phyloP scores from a whole-genome alignment of 2,797 vertebrate genomes.

The Acipenser oxyrinchus region DNA sequence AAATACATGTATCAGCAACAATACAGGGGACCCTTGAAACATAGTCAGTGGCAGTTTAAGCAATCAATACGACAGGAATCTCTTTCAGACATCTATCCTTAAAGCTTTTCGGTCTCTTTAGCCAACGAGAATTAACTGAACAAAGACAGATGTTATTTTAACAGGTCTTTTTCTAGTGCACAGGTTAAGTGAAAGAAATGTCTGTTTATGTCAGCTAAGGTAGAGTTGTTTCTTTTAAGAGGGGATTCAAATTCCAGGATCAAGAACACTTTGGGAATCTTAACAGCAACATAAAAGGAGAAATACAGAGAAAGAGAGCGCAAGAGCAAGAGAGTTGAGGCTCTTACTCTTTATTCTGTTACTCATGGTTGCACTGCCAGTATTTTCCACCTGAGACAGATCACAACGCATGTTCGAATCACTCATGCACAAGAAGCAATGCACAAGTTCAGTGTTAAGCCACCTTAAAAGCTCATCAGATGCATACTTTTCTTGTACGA shows the following conservation, averaged over 20 bases:
- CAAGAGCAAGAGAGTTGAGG: slow-evolving; percentile 32
- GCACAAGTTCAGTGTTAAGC: slow-evolving; percentile 89
- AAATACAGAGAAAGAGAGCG: slow-evolving; percentile 39
- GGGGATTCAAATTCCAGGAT: slow-evolving; percentile 45
- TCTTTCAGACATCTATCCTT: too few species aligned
- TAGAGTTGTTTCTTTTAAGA: slow-evolving; percentile 45
- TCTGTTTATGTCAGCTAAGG: slow-evolving; percentile 21
- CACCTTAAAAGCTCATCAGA: slow-evolving; percentile 99
- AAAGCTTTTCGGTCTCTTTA: too few species aligned
- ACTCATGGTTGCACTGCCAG: slow-evolving; percentile 68
- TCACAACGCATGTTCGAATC: slow-evolving; percentile 75
- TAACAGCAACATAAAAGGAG: slow-evolving; percentile 61
- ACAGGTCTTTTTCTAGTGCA: slow-evolving; percentile 38
- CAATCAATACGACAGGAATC: too few species aligned
- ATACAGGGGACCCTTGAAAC: too few species aligned
- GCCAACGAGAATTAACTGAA: slow-evolving; percentile 14
- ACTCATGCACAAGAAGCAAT: slow-evolving; percentile 90
- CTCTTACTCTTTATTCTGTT: slow-evolving; percentile 62
- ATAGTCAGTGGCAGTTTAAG: too few species aligned
- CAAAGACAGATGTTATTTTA: slow-evolving; percentile 54
- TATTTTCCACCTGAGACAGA: slow-evolving; percentile 89
- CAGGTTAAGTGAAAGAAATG: slow-evolving; percentile 46
- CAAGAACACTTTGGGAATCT: slow-evolving; percentile 66
- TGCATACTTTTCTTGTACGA: slow-evolving; percentile 88
- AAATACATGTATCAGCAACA: too few species aligned